Evolutionary conservation across 2,888 invertebrate genomes (phyloP).

Genomic region (Argyresthia goedartella): DNA sequence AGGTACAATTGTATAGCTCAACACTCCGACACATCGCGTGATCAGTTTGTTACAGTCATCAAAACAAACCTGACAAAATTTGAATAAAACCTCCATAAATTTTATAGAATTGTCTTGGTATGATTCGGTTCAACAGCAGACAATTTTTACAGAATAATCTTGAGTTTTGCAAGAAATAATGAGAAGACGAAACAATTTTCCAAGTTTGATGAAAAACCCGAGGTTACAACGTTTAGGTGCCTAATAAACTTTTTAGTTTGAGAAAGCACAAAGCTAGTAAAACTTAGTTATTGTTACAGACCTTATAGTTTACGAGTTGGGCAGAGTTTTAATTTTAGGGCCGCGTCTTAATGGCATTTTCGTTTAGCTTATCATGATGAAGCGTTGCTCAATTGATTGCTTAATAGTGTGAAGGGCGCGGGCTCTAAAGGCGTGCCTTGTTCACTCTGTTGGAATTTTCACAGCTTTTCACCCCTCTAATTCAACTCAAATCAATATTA

Average conservation of each 20-base stretch:
- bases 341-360: conserved; percentile 14
- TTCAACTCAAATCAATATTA: no score
- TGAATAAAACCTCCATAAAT: conserved; percentile 4
- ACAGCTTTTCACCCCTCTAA: conserved; percentile 17
- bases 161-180: neutral
- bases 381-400: conserved; percentile 34
- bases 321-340: neutral
- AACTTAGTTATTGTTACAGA: no score
- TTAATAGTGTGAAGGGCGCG: conserved; percentile 24
- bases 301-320: neutral
- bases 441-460: conserved; percentile 21
- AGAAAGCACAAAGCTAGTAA: no score
- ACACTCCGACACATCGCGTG: conserved; percentile 28
- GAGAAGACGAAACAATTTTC: neutral
- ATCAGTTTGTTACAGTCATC: conserved; percentile 10
- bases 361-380: conserved; percentile 28
- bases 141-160: neutral
- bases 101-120: neutral
- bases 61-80: conserved; percentile 18
- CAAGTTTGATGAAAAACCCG: neutral
- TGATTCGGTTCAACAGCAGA: neutral
- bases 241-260: neutral
- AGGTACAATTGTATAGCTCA: neutral
- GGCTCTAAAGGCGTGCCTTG: conserved; percentile 16
- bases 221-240: neutral